Base-by-base conservation (phyloP, 2,113 vertebrate genomes). In the Misgurnus mizolepis region DNA sequence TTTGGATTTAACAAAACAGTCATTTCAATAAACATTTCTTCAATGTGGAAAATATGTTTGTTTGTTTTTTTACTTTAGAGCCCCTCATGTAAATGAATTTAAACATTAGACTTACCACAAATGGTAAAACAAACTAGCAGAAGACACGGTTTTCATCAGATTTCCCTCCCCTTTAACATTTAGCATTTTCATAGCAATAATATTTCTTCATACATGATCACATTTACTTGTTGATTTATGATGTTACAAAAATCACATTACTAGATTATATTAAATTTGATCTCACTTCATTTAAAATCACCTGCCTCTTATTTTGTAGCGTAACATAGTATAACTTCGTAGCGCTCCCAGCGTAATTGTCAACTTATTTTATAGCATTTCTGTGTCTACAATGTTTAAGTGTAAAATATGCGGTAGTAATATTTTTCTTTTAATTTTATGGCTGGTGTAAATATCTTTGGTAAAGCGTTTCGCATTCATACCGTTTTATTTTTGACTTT, bases 401-500 rank as follows among this genome's bases (percentile, higher is more conserved):
- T 53, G 3, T 66, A 22, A 50, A 50, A 34, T 9, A 47, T 8
- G 6, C 15, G 4, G 11, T 61, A 64, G 22, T 47, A 70, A 70
- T 53, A 4, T 34, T 70, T 12, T 47, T 71, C 15, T n/a, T 75
- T 49, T 62, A 61, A 61, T 43, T 49, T 2, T 27, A 15, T 66
- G 66, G 7, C 56, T 45, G 10, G 1, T 66, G n/a, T 9, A 60
- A 10, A 73, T 5, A 6, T 22, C 45, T 60, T 22, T 58, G 27
- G 27, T 34, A 34, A 34, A 34, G 27, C 27, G 3, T 34, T 34
- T 34, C 22, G 27, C 27, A 34, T 15, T n/a, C 6, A 47, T 47
- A 47, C 6, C 6, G 1, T 80, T 85, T 81, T 90, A 81, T 90
- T 85, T 87, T 91, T 91, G 91, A 90, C 89, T 92, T 91, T 88